Evolutionary conservation across 2,113 vertebrate species (phyloP).

Genomic region (Acanthochromis polyacanthus): DNA sequence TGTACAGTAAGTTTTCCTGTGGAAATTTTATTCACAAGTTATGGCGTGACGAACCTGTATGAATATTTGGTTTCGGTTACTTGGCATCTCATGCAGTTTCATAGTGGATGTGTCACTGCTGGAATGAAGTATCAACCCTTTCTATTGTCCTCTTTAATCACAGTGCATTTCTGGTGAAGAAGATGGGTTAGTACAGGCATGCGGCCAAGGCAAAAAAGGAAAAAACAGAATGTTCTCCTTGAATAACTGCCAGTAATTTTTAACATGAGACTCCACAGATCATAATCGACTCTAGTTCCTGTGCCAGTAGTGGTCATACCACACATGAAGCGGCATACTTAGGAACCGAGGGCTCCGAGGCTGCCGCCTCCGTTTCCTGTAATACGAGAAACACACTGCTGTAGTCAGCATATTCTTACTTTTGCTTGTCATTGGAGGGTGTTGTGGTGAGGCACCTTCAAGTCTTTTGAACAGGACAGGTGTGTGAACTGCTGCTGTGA

Average conservation of each 20-base stretch:
- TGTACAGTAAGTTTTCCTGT: constrained; percentile 6
- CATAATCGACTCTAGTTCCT: background rate
- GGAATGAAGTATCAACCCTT: background rate
- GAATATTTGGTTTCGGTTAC: constrained; percentile 36
- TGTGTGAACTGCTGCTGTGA: constrained; percentile 20
- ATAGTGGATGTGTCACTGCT: constrained; percentile 19
- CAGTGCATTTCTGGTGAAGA: constrained; percentile 2
- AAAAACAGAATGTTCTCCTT: constrained; percentile 21
- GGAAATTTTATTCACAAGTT: background rate
- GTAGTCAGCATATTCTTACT: constrained; percentile 55
- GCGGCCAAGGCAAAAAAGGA: constrained; percentile 6
- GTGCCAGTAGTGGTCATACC: constrained; percentile 16
- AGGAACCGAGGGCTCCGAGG: constrained; percentile 18
- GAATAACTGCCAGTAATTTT: constrained; percentile 1
- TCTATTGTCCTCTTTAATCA: background rate
- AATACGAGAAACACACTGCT: constrained; percentile 41
- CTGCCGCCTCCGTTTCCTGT: constrained; percentile 70
- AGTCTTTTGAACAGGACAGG: constrained; percentile 10
- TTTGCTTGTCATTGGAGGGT: constrained; percentile 48
- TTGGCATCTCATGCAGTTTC: constrained; percentile 30
- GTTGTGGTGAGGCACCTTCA: constrained; percentile 35
- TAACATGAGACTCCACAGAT: constrained; percentile 13
- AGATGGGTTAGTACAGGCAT: background rate
- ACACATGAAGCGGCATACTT: constrained; percentile 4
- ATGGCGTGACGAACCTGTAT: background rate